Evolutionary conservation across 2,888 invertebrate genomes (phyloP).

Genomic region (Brachycybe producta): DNA sequence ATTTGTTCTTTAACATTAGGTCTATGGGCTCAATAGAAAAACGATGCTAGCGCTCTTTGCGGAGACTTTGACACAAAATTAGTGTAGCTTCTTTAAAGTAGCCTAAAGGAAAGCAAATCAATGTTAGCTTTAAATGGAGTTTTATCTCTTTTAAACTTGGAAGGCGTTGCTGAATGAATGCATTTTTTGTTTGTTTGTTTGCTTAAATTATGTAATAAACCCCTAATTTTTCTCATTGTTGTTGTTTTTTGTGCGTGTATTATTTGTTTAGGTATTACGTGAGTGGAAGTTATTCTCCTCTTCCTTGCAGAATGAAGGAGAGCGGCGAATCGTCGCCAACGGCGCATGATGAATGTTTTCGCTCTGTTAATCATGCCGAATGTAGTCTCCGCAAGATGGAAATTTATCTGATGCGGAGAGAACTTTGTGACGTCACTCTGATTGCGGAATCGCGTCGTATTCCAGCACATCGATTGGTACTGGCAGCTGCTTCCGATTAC

Average conservation of each 20-base stretch:
- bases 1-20: too few relatives aligned
- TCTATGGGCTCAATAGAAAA: too few relatives aligned
- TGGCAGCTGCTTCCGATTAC: conserved; percentile 85
- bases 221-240: conserved; percentile 1
- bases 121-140: too few relatives aligned
- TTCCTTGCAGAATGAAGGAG: conserved; percentile 12
- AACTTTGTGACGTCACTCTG: conserved; percentile 75
- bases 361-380: conserved; percentile 55
- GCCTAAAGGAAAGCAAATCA: too few relatives aligned
- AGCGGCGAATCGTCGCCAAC: conserved; percentile 15
- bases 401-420: conserved; percentile 62
- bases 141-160: too few relatives aligned
- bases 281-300: conserved; percentile 13
- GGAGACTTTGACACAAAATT: too few relatives aligned
- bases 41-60: too few relatives aligned
- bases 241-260: too few relatives aligned
- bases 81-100: too few relatives aligned
- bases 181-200: not conserved
- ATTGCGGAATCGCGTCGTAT: conserved; percentile 57
- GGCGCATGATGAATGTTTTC: conserved; percentile 29
- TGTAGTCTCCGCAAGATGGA: conserved; percentile 68
- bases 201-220: not conserved
- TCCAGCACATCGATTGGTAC: conserved; percentile 71
- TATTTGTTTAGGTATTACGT: conserved; percentile 17
- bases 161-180: too few relatives aligned